Evolutionary conservation across 2,113 vertebrate species (phyloP).

Genomic region (Onychostruthus taczanowskii): DNA sequence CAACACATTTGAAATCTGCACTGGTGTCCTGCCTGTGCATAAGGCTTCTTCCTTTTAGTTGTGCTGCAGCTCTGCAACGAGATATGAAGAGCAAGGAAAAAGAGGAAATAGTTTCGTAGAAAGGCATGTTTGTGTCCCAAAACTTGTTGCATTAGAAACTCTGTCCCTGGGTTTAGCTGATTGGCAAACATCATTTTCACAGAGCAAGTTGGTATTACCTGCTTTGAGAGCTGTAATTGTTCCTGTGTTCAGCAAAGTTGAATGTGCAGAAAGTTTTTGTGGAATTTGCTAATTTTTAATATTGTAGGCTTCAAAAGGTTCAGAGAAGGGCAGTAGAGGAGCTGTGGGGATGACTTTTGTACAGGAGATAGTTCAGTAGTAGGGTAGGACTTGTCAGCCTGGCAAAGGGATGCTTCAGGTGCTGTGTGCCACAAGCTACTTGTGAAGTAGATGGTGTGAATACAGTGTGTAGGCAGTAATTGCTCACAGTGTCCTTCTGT

Average conservation of each 20-base stretch:
- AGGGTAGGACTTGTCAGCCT: neutral
- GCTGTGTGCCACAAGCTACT: neutral
- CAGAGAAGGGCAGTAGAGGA: neutral
- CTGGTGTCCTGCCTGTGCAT: neutral
- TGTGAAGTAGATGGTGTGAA: neutral
- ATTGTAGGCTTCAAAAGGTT: neutral
- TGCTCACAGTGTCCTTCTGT: neutral
- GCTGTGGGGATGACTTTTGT: neutral
- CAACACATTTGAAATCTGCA: neutral
- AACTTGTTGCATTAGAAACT: neutral
- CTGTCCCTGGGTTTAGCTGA: neutral
- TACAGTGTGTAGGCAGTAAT: neutral
- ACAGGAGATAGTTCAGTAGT: neutral
- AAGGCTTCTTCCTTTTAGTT: neutral
- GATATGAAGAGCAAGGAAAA: neutral
- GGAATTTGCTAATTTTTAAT: neutral
- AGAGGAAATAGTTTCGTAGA: neutral
- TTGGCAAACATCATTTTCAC: neutral
- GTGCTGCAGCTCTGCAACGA: neutral
- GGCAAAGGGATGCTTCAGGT: neutral
- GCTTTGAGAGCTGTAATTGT: neutral
- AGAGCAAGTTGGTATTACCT: neutral
- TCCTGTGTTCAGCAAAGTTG: neutral
- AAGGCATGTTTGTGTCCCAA: neutral
- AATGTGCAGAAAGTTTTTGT: neutral